Evolutionary conservation across 35 echinoderm and acorn worm genomes (phyloP).

Genomic region (Ophioderma brevispina): DNA sequence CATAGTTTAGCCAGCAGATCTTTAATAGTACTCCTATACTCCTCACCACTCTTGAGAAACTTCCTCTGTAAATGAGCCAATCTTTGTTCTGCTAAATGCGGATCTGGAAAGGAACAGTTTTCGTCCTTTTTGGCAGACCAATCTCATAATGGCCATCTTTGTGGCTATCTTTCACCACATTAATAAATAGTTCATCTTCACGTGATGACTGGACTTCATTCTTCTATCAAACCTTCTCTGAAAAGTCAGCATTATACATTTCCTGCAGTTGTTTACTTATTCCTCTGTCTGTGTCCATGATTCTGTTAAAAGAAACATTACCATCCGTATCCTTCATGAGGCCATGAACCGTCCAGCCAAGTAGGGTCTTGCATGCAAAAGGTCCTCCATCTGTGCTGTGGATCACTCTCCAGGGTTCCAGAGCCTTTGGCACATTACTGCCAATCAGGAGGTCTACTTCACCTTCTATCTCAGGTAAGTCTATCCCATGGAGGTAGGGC

Average conservation of each 20-base stretch:
- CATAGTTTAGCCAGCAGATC: slow-evolving; percentile 46
- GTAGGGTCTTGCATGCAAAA: slow-evolving; percentile 33
- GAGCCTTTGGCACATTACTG: slow-evolving; percentile 44
- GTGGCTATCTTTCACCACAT: neutral
- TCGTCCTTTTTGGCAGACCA: slow-evolving; percentile 1
- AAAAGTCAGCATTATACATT: neutral
- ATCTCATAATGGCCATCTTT: slow-evolving; percentile 29
- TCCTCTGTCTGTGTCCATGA: no score
- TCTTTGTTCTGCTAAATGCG: neutral
- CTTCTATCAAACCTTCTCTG: neutral
- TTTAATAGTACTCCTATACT: neutral
- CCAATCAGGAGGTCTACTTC: slow-evolving; percentile 72
- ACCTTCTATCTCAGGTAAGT: slow-evolving; percentile 21
- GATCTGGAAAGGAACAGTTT: neutral
- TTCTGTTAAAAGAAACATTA: neutral
- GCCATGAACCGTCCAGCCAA: slow-evolving; percentile 55
- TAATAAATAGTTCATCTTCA: neutral
- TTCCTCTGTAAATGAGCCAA: neutral
- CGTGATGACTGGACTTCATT: neutral
- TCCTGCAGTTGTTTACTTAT: no score
- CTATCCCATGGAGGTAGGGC: slow-evolving; percentile 27
- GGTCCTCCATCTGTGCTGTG: slow-evolving; percentile 41
- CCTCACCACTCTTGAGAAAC: slow-evolving; percentile 5
- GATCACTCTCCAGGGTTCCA: slow-evolving; percentile 55
- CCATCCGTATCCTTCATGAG: neutral